These are phyloP conservation scores for Ctena decussata DNA, from an alignment of 2,888 invertebrate species.

Conservation along the genomic window DNA sequence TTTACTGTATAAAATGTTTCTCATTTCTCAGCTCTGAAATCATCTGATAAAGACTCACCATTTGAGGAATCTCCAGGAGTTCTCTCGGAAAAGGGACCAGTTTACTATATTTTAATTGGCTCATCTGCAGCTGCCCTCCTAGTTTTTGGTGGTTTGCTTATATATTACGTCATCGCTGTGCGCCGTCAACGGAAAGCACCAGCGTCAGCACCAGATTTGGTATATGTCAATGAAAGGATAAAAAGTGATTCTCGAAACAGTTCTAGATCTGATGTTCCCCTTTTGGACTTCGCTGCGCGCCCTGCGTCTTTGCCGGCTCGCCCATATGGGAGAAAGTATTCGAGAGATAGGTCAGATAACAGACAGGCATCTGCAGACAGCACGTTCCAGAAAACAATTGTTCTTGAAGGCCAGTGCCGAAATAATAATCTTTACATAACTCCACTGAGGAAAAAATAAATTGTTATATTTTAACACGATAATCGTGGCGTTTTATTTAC, in stretches of 20 bases:
- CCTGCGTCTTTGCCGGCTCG: background rate
- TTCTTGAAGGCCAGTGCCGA: background rate
- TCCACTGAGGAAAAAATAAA: background rate
- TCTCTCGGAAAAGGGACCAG: background rate
- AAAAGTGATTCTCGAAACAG: background rate
- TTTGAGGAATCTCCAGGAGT: background rate
- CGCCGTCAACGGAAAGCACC: background rate
- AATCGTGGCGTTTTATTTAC: no score
- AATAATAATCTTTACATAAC: background rate
- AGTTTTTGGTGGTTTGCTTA: conserved; percentile 42
- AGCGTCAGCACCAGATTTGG: background rate
- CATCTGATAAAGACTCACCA: background rate
- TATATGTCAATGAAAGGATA: background rate
- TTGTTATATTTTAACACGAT: no score
- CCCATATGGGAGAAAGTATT: background rate
- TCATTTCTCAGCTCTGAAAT: background rate
- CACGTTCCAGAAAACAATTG: background rate
- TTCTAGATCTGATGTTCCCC: background rate
- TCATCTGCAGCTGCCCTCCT: conserved; percentile 35
- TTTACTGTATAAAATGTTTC: no score
- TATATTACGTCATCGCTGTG: conserved; percentile 27
- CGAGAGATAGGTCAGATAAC: background rate
- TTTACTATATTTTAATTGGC: conserved; percentile 49
- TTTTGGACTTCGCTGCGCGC: background rate
- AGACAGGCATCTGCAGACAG: background rate